phyloP scores from a whole-genome alignment of 2,888 invertebrate genomes.

The Altica lythri region DNA sequence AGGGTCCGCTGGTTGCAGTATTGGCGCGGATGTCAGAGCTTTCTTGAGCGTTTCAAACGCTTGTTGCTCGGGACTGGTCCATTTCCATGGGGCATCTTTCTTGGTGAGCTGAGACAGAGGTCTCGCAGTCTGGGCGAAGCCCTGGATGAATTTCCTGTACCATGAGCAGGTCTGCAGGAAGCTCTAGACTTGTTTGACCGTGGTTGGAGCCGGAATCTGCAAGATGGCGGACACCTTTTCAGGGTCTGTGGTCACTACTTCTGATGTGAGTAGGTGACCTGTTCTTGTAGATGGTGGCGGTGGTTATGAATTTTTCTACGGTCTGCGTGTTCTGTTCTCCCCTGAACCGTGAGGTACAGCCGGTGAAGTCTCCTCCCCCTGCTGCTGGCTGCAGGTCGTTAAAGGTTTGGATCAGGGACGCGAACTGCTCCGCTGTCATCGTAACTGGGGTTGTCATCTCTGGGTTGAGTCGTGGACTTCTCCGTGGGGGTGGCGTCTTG shows the following conservation, averaged over 20 bases:
- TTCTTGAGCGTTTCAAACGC: background rate
- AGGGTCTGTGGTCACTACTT: constrained; percentile 23
- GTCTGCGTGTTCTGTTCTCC: no score
- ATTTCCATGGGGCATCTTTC: background rate
- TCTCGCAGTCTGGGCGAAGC: background rate
- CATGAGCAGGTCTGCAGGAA: background rate
- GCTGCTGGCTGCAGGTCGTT: no score
- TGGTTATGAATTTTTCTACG: no score
- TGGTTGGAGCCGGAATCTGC: constrained; percentile 23
- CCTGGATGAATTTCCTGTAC: background rate
- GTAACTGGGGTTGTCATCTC: no score
- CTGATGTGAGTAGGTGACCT: constrained; percentile 24
- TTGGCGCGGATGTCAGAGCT: background rate
- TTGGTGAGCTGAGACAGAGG: background rate
- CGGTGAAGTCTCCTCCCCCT: no score
- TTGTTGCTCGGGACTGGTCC: background rate
- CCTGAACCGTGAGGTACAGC: no score
- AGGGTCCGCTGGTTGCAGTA: background rate
- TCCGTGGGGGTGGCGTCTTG: no score
- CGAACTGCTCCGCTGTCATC: no score
- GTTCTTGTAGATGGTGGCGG: no score
- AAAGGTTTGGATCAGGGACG: no score
- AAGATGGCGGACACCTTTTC: constrained; percentile 34
- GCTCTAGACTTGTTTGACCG: constrained; percentile 30
- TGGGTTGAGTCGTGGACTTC: no score